Evolutionary conservation across 2,113 vertebrate species (phyloP).

Genomic region (Raphicerus campestris): DNA sequence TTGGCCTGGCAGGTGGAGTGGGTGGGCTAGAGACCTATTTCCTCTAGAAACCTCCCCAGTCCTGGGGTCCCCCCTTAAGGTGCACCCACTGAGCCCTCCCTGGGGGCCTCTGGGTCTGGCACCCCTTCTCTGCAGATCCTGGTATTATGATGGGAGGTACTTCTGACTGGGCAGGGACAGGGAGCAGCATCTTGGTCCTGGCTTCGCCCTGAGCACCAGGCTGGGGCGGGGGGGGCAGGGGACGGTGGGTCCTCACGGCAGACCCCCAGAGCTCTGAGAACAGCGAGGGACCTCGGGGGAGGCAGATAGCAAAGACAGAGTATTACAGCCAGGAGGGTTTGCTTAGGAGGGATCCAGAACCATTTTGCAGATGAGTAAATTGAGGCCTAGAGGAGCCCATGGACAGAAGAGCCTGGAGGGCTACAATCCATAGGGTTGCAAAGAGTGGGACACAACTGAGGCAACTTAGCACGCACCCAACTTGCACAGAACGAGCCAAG

Average conservation of each 20-base stretch:
- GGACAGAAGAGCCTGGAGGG: not conserved
- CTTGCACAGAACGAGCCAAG: not conserved
- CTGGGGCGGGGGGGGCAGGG: not conserved
- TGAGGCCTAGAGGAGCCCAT: not conserved
- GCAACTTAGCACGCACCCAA: not conserved
- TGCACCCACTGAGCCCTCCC: not conserved
- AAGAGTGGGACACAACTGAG: not conserved
- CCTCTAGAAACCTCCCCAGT: not conserved
- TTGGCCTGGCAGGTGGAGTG: not conserved
- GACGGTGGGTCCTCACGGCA: fast-evolving
- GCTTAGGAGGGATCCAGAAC: fast-evolving
- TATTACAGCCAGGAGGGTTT: not conserved
- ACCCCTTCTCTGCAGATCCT: not conserved
- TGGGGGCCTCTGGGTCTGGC: too few relatives aligned
- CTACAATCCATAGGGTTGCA: not conserved
- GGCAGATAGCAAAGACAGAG: not conserved
- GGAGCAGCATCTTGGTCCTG: not conserved
- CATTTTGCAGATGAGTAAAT: fast-evolving
- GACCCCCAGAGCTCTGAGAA: not conserved
- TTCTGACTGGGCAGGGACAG: too few relatives aligned
- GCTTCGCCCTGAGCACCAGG: not conserved
- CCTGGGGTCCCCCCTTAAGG: too few relatives aligned
- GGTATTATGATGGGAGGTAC: not conserved
- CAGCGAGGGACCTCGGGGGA: not conserved
- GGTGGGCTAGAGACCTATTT: not conserved